phyloP scores from a whole-genome alignment of 2,797 vertebrate genomes.

The Neostethus bicornis region DNA sequence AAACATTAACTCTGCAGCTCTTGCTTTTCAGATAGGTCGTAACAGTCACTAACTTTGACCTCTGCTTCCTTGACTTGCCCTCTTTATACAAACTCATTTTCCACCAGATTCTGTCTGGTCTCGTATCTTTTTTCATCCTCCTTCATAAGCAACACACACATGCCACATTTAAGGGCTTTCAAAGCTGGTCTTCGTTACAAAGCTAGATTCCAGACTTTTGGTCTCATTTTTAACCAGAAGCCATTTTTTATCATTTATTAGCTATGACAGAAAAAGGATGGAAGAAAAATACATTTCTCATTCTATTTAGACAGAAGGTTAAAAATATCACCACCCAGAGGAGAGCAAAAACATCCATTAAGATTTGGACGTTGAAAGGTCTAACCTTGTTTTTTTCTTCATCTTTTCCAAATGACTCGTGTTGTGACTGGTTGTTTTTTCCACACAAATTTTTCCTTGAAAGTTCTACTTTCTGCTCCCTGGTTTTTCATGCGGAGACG shows the following conservation, averaged over 20 bases:
- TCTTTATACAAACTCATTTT: conserved; percentile 13
- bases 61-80: conserved; percentile 4
- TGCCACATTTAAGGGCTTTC: conserved; percentile 17
- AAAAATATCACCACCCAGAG: too few relatives aligned
- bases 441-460: conserved; percentile 56
- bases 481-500: conserved; percentile 59
- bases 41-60: conserved; percentile 22
- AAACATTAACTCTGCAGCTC: conserved; percentile 20
- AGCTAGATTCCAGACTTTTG: conserved; percentile 24
- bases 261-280: conserved; percentile 26
- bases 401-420: conserved; percentile 53
- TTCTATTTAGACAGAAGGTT: conserved; percentile 21
- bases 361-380: conserved; percentile 19
- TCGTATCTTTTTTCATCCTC: conserved; percentile 12
- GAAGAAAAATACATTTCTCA: conserved; percentile 25
- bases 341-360: background rate
- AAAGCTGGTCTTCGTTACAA: conserved; percentile 31
- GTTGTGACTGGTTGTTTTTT: conserved; percentile 61
- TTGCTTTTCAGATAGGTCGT: conserved; percentile 11
- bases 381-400: conserved; percentile 33
- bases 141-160: conserved; percentile 4
- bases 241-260: conserved; percentile 18
- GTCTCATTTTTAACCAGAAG: conserved; percentile 25
- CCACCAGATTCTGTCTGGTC: conserved; percentile 22
- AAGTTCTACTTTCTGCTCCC: too few relatives aligned